Evolutionary conservation across 2,797 vertebrate species (phyloP), one percentile per base, ranked within the genome.

Genomic region (Tenualosa ilisha): DNA sequence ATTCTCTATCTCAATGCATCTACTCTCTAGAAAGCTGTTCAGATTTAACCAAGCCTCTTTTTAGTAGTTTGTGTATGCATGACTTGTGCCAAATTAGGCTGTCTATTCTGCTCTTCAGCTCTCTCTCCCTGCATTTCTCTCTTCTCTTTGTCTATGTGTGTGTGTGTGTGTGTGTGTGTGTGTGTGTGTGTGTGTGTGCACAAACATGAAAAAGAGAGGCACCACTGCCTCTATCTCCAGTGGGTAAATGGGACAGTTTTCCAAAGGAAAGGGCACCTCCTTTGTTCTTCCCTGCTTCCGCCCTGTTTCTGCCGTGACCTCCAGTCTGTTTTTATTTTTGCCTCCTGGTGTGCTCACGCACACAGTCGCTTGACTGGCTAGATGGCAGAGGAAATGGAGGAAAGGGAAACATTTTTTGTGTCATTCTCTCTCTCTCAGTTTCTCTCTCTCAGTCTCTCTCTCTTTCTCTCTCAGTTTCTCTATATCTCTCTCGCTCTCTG

Each of bases 41-140:
- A 40, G 31, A 75, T 75, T 31, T 75, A 75, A 75, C 31, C 68
- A 3, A 75, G 37, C 68, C 68, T 75, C 68, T 75, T 75, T 75
- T 75, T 75, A 75, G 31, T 75, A 75, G 31, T 75, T 75, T 75
- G 31, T 75, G 68, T 75, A 75, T 72, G 65, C 65, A 72, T 75
- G 68, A 75, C 68, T 75, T 75, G 68, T 75, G 68, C 68, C 68
- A 75, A 75, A 75, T 75, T 75, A 75, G 68, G 40, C 65, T 72
- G 26, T 72, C 68, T 40, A 68, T 68, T 68, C 63, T 68, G 3
- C 63, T 68, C 68, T 75, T 40, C 31, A 40, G 22, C 31, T 0
- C 68, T 40, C 68, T 9, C 24, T 72, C 65, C 13, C 26, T 72
- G 12, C 17, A 5, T 75, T 40, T 20, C 68, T 43, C 68, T 7